Base-by-base conservation (phyloP, 35 echinoderm and acorn worm species). In the Amphiura filiformis region DNA sequence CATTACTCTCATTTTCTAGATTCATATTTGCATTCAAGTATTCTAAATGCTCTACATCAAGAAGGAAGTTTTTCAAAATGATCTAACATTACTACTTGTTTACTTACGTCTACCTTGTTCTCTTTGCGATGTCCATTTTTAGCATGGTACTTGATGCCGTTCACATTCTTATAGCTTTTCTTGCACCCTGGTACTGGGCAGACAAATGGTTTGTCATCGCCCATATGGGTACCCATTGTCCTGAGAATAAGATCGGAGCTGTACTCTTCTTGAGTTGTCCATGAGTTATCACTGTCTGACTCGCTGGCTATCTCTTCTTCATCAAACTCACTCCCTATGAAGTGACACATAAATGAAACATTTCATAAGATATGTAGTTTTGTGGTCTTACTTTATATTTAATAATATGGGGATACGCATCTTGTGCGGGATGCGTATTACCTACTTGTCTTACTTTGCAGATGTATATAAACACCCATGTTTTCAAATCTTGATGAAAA, bases 91-190 rank as follows among this genome's bases (percentile, higher is more conserved):
- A n/a, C 4, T 36, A 80, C 14, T 80, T 36, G 13, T 36, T 39
- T 36, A 37, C 78, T 39, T 36, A 47, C 38, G 28, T 77, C 47
- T 61, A 92, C 90, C 90, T 92, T 87, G 32, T 96, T 97, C 32
- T 97, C 95, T 70, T 97, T 99, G 7, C 93, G 80, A 80, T 99
- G 96, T 56, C 96, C 96, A 90, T 99, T 94, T 39, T 89, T 99
- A 1, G 92, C 93, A 90, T 99, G 96, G 76, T 99, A 99, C 65
- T 98, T 99, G 80, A 99, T 99, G 36, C 96, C 96, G 64, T 99
- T 99, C 38, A 94, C 89, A 33, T 99, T 99, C 84, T 99, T 99
- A 76, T 99, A 99, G 34, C 96, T 75, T 76, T 99, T 99, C 87
- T 99, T 99, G 41, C 96, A 99, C 4, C 96, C 96, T 15, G 96